Base-by-base conservation (phyloP, 2,797 vertebrate genomes). In the Rachycentron canadum region DNA sequence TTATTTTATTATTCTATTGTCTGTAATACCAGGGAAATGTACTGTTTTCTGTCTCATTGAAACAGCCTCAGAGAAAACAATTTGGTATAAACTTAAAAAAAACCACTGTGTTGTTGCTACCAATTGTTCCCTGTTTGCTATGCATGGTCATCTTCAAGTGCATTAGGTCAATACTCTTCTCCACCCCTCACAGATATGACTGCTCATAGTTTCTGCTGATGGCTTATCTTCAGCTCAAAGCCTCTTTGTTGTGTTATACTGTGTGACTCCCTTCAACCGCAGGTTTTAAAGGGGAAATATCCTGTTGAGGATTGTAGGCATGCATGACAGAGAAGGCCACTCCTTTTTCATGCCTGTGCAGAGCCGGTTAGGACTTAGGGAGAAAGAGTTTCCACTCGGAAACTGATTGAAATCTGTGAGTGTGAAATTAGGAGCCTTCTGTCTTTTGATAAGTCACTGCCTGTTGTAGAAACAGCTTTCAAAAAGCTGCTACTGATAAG, bases 211-310 rank as follows among this genome's bases (percentile, higher is more conserved):
- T 73, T 77, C 47, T 77, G 36, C 60, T 57, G 77, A 55, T 36
- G 67, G 60, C 43, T 30, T 59, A 47, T 45, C 76, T 56, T 53
- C 25, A 66, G 56, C 76, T 86, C 60, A 75, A 76, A 76, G 81
- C 43, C 77, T 76, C 69, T 82, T 87, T 82, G 70, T 71, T 84
- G 63, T 76, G 13, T 70, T 57, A 68, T 50, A 66, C 52, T 74
- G 26, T 71, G 69, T 12, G 69, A 78, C 55, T 81, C 80, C 73
- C 64, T 83, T 64, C 83, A 82, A 82, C 74, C 78, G 73, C 75
- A 88, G 79, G 75, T 78, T 81, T 72, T 84, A 76, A 85, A 80
- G 40, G 50, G 64, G 57, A 85, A 85, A 78, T 60, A 83, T 85
- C 68, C 74, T 73, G 63, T 59, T 84, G 83, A 73, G 76, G 65